Percentiles rank a stretch among this genome's conserved stretches.
Conservation (phyloP, 2,888 invertebrate genomes). For the Andrena chrysosceles region DNA sequence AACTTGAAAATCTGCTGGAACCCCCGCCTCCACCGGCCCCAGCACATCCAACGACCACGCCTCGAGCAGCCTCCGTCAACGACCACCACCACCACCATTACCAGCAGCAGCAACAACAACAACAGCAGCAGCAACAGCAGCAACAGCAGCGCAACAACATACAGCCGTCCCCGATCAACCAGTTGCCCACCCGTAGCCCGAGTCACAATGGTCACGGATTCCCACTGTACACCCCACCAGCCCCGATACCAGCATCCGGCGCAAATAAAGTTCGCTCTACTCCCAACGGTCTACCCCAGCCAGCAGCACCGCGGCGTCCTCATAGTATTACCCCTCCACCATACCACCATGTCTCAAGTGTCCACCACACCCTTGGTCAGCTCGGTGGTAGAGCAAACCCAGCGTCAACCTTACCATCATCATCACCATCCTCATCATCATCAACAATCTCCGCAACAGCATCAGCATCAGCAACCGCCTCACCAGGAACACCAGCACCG, state of each 20-base stretch:
- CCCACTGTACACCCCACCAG: constrained; percentile 87
- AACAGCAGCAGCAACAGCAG: constrained; percentile 71
- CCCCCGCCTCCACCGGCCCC: constrained; percentile 83
- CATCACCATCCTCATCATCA: constrained; percentile 59
- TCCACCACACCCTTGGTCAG: constrained; percentile 80
- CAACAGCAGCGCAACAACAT: constrained; percentile 75
- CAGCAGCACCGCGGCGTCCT: constrained; percentile 85
- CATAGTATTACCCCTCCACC: constrained; percentile 87
- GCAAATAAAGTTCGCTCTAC: constrained; percentile 81
- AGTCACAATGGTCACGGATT: constrained; percentile 84
- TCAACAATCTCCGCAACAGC: constrained; percentile 52
- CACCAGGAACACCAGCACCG: constrained; percentile 60
- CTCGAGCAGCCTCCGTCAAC: constrained; percentile 72
- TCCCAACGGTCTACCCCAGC: constrained; percentile 81
- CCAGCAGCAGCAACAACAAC: constrained; percentile 64
- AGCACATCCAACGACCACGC: constrained; percentile 75
- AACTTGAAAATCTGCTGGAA: constrained; percentile 81
- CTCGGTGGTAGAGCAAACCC: constrained; percentile 73
- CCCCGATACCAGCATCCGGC: constrained; percentile 83
- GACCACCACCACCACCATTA: constrained; percentile 63
- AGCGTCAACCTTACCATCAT: constrained; percentile 58
- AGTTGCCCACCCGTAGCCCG: constrained; percentile 79
- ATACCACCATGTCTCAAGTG: constrained; percentile 85
- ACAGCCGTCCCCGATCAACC: constrained; percentile 77
- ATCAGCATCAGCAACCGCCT: constrained; percentile 50